Evolutionary conservation across 2,113 vertebrate species (phyloP).

Genomic region (Syngnathus scovelli): DNA sequence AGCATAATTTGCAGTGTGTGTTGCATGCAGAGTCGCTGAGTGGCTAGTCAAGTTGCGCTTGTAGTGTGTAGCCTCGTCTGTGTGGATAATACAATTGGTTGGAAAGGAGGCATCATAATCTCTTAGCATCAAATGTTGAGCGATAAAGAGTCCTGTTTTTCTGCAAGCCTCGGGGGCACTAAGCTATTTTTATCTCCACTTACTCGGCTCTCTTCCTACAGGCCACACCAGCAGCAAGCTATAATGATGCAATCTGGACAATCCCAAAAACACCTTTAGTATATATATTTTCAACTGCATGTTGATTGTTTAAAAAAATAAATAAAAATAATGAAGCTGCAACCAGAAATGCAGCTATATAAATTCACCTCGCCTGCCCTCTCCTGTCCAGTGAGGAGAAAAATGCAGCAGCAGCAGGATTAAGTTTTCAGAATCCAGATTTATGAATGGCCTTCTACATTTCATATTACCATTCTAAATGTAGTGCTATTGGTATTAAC

Average conservation of each 20-base stretch:
- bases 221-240: slow-evolving; percentile 14
- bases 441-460: slow-evolving; percentile 1
- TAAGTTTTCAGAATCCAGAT: slow-evolving; percentile 6
- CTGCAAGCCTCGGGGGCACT: slow-evolving; percentile 18
- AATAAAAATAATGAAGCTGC: not conserved
- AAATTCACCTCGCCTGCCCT: too few relatives aligned
- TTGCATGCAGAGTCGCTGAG: not conserved
- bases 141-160: slow-evolving; percentile 14
- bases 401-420: too few relatives aligned
- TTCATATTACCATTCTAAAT: not conserved
- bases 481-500: slow-evolving; percentile 16
- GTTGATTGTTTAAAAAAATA: too few relatives aligned
- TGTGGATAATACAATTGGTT: not conserved
- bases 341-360: not conserved
- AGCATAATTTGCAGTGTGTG: slow-evolving; percentile 3
- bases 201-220: slow-evolving; percentile 22
- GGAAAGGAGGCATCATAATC: slow-evolving; percentile 18
- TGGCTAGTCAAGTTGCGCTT: slow-evolving; percentile 8
- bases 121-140: slow-evolving; percentile 31
- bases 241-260: slow-evolving; percentile 23
- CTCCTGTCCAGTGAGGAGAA: too few relatives aligned
- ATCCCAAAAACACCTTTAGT: slow-evolving; percentile 1
- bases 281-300: not conserved
- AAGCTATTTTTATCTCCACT: slow-evolving; percentile 54
- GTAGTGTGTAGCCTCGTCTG: slow-evolving; percentile 10